Percentiles rank a stretch among this genome's conserved stretches.
These are phyloP conservation scores for Drosophila bipectinata DNA, from an alignment of 1,140 invertebrate genomes.

Conservation along the genomic window DNA sequence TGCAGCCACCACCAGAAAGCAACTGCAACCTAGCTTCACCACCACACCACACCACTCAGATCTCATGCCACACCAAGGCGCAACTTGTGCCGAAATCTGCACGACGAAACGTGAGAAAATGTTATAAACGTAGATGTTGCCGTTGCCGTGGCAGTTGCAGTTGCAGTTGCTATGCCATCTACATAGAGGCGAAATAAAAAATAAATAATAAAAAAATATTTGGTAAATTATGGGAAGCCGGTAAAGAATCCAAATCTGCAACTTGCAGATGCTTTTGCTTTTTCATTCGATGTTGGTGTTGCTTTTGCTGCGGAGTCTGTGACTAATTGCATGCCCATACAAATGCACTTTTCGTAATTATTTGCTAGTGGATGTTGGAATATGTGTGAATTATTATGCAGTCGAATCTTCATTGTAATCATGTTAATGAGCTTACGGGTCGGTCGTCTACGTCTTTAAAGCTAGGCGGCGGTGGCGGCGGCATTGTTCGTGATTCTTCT, in stretches of 20 bases:
- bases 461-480: conserved; percentile 2
- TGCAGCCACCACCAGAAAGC: conserved; percentile 19
- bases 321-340: conserved; percentile 80
- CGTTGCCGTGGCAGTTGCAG: not conserved
- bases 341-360: conserved; percentile 80
- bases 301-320: conserved; percentile 57
- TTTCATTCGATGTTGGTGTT: conserved; percentile 19
- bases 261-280: conserved; percentile 65
- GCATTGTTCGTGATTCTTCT: conserved; percentile 49
- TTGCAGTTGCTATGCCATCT: conserved; percentile 61
- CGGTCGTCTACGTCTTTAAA: conserved; percentile 3
- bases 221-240: conserved; percentile 77
- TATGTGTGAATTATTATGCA: conserved; percentile 74
- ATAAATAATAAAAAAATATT: conserved; percentile 71
- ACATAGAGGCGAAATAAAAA: conserved; percentile 38
- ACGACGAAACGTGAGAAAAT: conserved; percentile 80
- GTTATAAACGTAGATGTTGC: conserved; percentile 53
- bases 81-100: conserved; percentile 79
- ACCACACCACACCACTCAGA: conserved; percentile 6
- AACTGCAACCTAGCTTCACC: conserved; percentile 12
- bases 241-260: conserved; percentile 63
- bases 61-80: conserved; percentile 66
- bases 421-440: conserved; percentile 69
- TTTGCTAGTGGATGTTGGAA: conserved; percentile 58
- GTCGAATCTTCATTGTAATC: conserved; percentile 68